A percentile compares a stretch with the other conserved stretches of the same genome.
Evolutionary conservation across 2,888 invertebrate species (phyloP).

Genomic region (Tachina lurida): DNA sequence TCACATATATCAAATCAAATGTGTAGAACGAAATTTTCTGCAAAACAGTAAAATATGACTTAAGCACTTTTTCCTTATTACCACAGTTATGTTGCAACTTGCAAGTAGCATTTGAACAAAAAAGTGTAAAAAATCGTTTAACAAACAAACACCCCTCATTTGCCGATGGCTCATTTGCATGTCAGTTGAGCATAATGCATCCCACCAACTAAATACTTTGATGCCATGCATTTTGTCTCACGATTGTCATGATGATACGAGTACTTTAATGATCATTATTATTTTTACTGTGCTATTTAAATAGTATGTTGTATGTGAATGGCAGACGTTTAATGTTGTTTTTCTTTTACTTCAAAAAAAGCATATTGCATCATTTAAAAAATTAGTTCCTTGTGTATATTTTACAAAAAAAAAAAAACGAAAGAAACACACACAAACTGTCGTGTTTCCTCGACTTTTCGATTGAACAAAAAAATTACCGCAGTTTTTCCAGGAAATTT

Average conservation of each 20-base stretch:
- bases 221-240: slow-evolving; percentile 71
- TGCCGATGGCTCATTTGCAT: slow-evolving; percentile 78
- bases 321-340: slow-evolving; percentile 34
- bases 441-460: slow-evolving; percentile 68
- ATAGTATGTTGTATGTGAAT: slow-evolving; percentile 5
- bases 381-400: slow-evolving; percentile 59
- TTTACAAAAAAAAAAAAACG: slow-evolving; percentile 33
- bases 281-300: slow-evolving; percentile 18
- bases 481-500: slow-evolving; percentile 76
- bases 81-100: no score
- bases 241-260: slow-evolving; percentile 52
- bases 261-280: slow-evolving; percentile 47
- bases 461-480: slow-evolving; percentile 70
- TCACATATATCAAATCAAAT: no score
- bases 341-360: slow-evolving; percentile 2
- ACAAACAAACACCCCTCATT: slow-evolving; percentile 34
- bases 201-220: slow-evolving; percentile 75
- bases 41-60: no score
- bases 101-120: slow-evolving; percentile 5
- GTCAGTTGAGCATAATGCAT: slow-evolving; percentile 75
- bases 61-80: no score
- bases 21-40: no score
- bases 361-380: slow-evolving; percentile 67
- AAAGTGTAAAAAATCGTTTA: slow-evolving; percentile 48
- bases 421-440: slow-evolving; percentile 39